phyloP scores from a whole-genome alignment of 92 coral and sea anemone genomes.

The Porites lobata region DNA sequence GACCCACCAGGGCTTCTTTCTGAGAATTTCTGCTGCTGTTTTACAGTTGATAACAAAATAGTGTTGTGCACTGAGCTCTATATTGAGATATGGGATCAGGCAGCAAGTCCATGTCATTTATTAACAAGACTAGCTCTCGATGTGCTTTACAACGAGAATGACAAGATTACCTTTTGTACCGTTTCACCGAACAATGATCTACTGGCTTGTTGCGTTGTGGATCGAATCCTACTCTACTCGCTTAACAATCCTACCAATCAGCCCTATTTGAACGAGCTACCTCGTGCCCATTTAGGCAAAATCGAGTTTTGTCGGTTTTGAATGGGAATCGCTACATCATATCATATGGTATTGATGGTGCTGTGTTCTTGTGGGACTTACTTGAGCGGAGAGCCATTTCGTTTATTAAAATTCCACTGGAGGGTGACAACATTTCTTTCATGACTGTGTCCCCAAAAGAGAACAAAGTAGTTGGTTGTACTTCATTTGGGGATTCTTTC shows the following conservation, averaged over 20 bases:
- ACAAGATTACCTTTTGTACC: background rate
- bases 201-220: background rate
- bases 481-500: background rate
- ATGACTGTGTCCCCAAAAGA: background rate
- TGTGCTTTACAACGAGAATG: background rate
- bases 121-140: background rate
- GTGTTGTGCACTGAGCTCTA: no score
- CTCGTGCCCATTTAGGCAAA: slow-evolving; percentile 41
- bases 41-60: no score
- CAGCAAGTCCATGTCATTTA: no score
- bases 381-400: slow-evolving; percentile 26
- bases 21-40: no score
- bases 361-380: background rate
- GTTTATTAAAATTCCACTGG: background rate
- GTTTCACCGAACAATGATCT: background rate
- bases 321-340: slow-evolving; percentile 37
- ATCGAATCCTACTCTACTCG: background rate
- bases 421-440: background rate
- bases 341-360: slow-evolving; percentile 21
- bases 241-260: background rate
- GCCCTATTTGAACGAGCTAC: background rate
- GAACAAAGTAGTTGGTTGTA: background rate
- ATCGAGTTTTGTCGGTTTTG: slow-evolving; percentile 44
- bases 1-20: no score
- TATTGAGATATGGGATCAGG: no score